Evolutionary conservation across 1,140 invertebrate genomes (phyloP).

Genomic region (Caenorhabditis brenneri): DNA sequence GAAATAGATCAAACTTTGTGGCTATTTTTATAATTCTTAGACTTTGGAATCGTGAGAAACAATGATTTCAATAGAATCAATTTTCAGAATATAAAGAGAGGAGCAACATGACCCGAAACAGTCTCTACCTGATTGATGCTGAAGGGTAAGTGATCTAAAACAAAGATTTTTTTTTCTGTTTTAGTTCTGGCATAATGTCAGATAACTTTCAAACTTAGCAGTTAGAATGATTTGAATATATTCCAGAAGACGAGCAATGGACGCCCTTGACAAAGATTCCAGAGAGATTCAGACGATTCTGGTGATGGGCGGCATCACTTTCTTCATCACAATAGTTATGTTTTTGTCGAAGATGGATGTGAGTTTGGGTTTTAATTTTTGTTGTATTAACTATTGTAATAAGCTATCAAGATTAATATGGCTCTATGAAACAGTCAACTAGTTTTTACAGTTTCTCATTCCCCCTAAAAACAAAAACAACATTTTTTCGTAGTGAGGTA

Average conservation of each 20-base stretch:
- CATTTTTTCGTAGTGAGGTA: no score
- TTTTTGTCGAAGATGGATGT: slow-evolving; percentile 26
- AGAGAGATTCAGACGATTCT: slow-evolving; percentile 32
- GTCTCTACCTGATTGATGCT: not conserved
- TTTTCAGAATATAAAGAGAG: slow-evolving; percentile 34
- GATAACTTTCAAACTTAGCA: no score
- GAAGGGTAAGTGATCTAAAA: not conserved
- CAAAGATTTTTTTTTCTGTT: no score
- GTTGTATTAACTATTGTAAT: no score
- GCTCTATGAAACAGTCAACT: no score
- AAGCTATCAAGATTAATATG: no score
- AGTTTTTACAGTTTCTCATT: no score
- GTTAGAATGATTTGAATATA: not conserved
- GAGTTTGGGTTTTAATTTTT: not conserved
- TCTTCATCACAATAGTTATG: slow-evolving; percentile 30
- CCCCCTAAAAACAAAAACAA: no score
- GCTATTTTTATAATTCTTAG: not conserved
- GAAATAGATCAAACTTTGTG: not conserved
- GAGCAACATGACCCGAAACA: not conserved
- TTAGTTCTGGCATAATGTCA: no score
- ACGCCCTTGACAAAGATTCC: slow-evolving; percentile 14
- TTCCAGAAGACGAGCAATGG: slow-evolving; percentile 3
- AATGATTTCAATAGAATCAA: not conserved
- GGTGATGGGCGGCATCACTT: slow-evolving; percentile 22
- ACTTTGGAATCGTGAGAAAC: not conserved